Percentiles rank a stretch among this genome's conserved stretches.
Evolutionary conservation across 2,113 vertebrate species (phyloP).

Genomic region (Scomber scombrus): DNA sequence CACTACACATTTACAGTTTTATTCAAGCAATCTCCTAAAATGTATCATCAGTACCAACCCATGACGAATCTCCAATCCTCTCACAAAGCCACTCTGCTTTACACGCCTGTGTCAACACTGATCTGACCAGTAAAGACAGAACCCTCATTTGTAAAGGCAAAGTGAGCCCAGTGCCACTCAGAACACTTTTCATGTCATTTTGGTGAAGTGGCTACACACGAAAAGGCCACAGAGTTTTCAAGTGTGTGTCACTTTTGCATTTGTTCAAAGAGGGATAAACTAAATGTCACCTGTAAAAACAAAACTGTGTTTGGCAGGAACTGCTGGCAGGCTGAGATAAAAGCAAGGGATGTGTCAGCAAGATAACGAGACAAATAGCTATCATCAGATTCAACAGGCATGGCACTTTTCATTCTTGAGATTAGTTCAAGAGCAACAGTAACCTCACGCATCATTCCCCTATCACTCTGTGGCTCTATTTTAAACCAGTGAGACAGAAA

Average conservation of each 20-base stretch:
- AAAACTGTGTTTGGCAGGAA: background rate
- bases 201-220: slow-evolving; percentile 6
- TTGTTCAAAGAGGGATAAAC: slow-evolving; percentile 11
- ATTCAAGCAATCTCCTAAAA: slow-evolving; percentile 54
- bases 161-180: slow-evolving; percentile 36
- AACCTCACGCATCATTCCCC: slow-evolving; percentile 31
- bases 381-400: slow-evolving; percentile 1
- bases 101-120: slow-evolving; percentile 57
- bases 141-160: slow-evolving; percentile 49
- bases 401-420: slow-evolving; percentile 60
- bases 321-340: slow-evolving; percentile 14
- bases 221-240: background rate
- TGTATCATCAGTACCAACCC: slow-evolving; percentile 21
- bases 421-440: slow-evolving; percentile 51
- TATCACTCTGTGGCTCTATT: slow-evolving; percentile 48
- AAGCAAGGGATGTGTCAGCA: slow-evolving; percentile 4
- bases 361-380: slow-evolving; percentile 20
- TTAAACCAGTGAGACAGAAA: slow-evolving; percentile 53
- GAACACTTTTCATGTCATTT: slow-evolving; percentile 13
- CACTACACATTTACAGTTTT: slow-evolving; percentile 59
- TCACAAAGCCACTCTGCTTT: slow-evolving; percentile 12
- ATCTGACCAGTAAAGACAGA: slow-evolving; percentile 54
- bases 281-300: slow-evolving; percentile 37
- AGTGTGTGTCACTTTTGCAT: slow-evolving; percentile 17
- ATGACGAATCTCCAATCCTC: slow-evolving; percentile 39